A percentile compares a stretch with the other conserved stretches of the same genome.
phyloP scores from a whole-genome alignment of 2,888 invertebrate genomes.

The Xestia sexstrigata region DNA sequence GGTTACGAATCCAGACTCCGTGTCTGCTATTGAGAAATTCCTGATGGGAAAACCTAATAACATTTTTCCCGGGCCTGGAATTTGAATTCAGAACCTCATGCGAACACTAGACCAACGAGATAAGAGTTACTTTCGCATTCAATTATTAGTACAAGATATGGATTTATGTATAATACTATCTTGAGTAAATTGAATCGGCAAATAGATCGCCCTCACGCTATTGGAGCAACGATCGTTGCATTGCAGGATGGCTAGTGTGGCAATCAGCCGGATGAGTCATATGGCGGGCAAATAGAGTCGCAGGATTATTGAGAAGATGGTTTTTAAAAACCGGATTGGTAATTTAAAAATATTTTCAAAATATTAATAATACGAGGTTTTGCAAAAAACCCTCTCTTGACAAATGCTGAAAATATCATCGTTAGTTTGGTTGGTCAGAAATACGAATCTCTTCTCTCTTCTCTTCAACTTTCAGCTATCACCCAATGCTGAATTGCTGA shows the following conservation, averaged over 20 bases:
- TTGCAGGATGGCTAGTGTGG: background rate
- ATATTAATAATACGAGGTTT: background rate
- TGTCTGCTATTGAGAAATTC: background rate
- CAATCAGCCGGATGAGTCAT: constrained; percentile 1
- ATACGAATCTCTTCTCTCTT: too few relatives aligned
- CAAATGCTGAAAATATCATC: background rate
- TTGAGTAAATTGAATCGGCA: constrained; percentile 5
- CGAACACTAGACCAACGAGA: background rate
- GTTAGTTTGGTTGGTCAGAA: background rate
- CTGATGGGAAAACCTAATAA: background rate
- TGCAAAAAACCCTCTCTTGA: background rate
- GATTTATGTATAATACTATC: background rate
- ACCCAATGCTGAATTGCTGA: too few relatives aligned
- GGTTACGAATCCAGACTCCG: background rate
- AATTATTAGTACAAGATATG: too few relatives aligned
- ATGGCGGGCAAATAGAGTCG: background rate
- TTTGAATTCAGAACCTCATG: background rate
- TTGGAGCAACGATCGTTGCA: background rate
- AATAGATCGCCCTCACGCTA: background rate
- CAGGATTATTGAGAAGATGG: background rate
- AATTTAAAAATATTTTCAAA: background rate
- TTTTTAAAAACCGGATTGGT: background rate
- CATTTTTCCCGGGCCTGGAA: background rate
- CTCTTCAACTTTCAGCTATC: too few relatives aligned
- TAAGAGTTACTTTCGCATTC: background rate